phyloP scores from a whole-genome alignment of 1,140 invertebrate species.

The Drosophila paulistorum region DNA sequence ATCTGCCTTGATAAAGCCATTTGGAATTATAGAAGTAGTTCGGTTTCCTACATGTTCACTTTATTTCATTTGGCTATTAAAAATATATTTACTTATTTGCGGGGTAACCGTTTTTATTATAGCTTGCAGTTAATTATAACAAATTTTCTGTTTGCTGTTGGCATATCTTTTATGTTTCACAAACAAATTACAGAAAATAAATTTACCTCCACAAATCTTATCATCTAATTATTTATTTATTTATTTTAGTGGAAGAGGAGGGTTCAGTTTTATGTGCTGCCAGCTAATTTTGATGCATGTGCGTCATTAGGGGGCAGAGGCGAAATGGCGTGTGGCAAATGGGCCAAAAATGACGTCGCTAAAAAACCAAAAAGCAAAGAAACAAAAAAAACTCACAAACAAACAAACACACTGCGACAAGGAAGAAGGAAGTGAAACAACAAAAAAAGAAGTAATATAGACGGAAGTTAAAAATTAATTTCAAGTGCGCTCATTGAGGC shows the following conservation, averaged over 20 bases:
- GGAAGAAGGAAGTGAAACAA: conserved; percentile 30
- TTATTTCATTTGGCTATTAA: too few species aligned
- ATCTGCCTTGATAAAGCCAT: too few species aligned
- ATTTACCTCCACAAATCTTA: conserved; percentile 43
- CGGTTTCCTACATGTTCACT: too few species aligned
- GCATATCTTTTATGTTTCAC: background rate
- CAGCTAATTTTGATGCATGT: conserved; percentile 71
- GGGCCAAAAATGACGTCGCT: conserved; percentile 53
- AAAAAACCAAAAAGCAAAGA: conserved; percentile 6
- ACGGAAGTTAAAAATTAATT: conserved; percentile 81
- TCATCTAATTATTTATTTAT: conserved; percentile 71
- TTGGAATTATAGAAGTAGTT: too few species aligned
- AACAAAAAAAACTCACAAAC: background rate
- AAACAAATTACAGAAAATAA: conserved; percentile 4
- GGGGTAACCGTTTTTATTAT: too few species aligned
- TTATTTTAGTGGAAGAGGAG: conserved; percentile 59
- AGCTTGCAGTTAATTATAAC: too few species aligned
- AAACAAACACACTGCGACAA: conserved; percentile 33
- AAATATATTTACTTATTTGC: too few species aligned
- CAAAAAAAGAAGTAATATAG: conserved; percentile 58
- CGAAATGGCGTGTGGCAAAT: conserved; percentile 61
- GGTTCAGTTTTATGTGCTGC: conserved; percentile 54
- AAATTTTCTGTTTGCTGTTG: background rate
- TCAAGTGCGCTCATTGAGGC: conserved; percentile 56
- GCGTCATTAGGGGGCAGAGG: conserved; percentile 56